Evolutionary conservation across 2,888 invertebrate species (phyloP).

Genomic region (Epistrophella euchroma): DNA sequence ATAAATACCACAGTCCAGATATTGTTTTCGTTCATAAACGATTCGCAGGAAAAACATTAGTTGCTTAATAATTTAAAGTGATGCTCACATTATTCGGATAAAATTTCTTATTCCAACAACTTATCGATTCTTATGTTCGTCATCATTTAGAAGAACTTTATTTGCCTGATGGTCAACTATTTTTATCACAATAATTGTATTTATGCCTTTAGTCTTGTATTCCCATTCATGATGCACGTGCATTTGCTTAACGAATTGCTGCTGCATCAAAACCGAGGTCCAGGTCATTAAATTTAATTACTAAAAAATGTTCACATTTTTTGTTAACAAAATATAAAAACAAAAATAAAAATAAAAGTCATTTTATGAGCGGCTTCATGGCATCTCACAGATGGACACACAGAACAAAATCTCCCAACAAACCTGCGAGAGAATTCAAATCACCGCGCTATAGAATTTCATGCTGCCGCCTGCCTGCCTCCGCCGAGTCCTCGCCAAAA

Average conservation of each 20-base stretch:
- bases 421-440: conserved; percentile 56
- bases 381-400: conserved; percentile 57
- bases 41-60: neutral
- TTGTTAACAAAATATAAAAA: conserved; percentile 33
- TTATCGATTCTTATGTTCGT: conserved; percentile 11
- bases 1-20: no score
- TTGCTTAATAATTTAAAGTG: neutral
- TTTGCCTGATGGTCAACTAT: conserved; percentile 10
- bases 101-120: neutral
- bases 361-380: conserved; percentile 60
- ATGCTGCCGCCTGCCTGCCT: neutral
- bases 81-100: neutral
- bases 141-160: conserved; percentile 27
- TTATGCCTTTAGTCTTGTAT: neutral
- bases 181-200: conserved; percentile 17
- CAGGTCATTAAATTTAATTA: conserved; percentile 59
- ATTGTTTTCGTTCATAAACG: neutral
- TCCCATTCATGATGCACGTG: conserved; percentile 6
- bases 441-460: conserved; percentile 42
- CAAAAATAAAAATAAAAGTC: conserved; percentile 13
- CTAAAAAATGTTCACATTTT: conserved; percentile 40
- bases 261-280: conserved; percentile 12
- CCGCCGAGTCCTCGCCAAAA: neutral
- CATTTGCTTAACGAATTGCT: conserved; percentile 39
- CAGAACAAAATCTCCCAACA: conserved; percentile 26